Percentiles rank a stretch among this genome's conserved stretches.
phyloP scores from a whole-genome alignment of 23 tunicate genomes.

The Clavelina lepadiformis region DNA sequence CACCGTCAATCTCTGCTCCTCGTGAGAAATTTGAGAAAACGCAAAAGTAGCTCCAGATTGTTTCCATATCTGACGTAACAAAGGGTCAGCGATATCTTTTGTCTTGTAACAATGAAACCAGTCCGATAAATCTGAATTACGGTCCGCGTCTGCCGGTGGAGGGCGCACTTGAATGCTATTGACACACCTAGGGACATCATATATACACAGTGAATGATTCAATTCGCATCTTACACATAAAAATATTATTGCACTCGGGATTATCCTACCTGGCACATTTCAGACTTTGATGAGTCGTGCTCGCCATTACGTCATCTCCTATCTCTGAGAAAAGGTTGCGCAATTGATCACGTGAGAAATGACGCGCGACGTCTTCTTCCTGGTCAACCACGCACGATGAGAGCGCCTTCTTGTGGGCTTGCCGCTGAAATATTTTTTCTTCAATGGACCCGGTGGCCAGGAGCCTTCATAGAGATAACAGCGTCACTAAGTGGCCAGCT shows the following conservation, averaged over 20 bases:
- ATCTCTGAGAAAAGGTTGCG: slow-evolving; percentile 54
- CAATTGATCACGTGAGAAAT: slow-evolving; percentile 72
- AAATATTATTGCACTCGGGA: too few relatives aligned
- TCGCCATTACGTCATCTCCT: slow-evolving; percentile 2
- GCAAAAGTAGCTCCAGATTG: slow-evolving; percentile 84
- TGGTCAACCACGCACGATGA: slow-evolving; percentile 94
- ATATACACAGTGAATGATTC: too few relatives aligned
- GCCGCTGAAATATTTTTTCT: slow-evolving; percentile 95
- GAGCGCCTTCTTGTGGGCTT: slow-evolving; percentile 93
- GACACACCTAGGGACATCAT: slow-evolving; percentile 76
- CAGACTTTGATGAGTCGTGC: slow-evolving; percentile 70
- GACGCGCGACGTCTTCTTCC: slow-evolving; percentile 84
- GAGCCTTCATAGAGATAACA: slow-evolving; percentile 33
- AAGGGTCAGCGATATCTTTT: slow-evolving; percentile 63
- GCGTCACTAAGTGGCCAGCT: not conserved
- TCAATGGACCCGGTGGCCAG: slow-evolving; percentile 84
- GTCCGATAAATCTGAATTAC: slow-evolving; percentile 71
- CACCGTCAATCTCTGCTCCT: slow-evolving; percentile 52
- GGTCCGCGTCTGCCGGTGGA: slow-evolving; percentile 61
- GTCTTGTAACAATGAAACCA: slow-evolving; percentile 73
- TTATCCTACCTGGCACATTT: slow-evolving; percentile 74
- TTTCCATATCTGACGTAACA: slow-evolving; percentile 69
- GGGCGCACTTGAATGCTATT: slow-evolving; percentile 68
- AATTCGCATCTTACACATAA: too few relatives aligned
- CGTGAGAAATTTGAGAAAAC: slow-evolving; percentile 73